Conservation (phyloP, 2,113 vertebrate species). For the Saimiri boliviensis region DNA sequence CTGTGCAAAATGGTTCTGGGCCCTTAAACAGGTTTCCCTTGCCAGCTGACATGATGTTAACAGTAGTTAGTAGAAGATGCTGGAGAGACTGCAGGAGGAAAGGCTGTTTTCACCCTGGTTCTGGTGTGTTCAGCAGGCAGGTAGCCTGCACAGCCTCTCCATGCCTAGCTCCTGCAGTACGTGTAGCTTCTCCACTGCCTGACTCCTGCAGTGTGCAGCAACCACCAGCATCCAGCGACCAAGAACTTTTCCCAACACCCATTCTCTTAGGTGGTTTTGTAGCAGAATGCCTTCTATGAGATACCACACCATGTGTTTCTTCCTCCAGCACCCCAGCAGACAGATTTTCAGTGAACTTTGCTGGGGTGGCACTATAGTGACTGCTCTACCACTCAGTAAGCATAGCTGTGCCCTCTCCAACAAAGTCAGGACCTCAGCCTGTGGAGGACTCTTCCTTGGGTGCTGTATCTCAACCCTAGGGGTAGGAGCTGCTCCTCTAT, state of each 20-base stretch:
- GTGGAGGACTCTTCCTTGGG: too few species aligned
- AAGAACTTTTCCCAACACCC: neutral
- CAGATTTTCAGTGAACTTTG: neutral
- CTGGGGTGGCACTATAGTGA: neutral
- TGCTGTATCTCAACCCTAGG: neutral
- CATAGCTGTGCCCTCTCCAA: neutral
- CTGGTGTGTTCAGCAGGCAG: neutral
- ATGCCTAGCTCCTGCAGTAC: neutral
- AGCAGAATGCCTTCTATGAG: neutral
- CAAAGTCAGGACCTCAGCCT: neutral
- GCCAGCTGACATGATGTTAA: neutral
- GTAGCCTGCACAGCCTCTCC: neutral
- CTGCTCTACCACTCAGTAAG: neutral
- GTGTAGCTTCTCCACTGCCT: rapidly evolving
- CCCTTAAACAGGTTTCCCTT: neutral
- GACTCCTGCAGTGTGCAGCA: neutral
- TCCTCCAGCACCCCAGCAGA: neutral
- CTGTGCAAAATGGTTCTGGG: neutral
- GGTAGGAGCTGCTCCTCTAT: neutral
- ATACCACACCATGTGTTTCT: neutral
- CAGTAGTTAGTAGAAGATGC: neutral
- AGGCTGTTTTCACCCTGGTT: neutral
- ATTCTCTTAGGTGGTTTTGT: neutral
- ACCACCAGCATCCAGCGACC: neutral
- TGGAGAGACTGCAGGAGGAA: neutral